These are phyloP conservation scores for Probosciger aterrimus DNA, from an alignment of 2,113 vertebrate genomes.

Conservation along the genomic window DNA sequence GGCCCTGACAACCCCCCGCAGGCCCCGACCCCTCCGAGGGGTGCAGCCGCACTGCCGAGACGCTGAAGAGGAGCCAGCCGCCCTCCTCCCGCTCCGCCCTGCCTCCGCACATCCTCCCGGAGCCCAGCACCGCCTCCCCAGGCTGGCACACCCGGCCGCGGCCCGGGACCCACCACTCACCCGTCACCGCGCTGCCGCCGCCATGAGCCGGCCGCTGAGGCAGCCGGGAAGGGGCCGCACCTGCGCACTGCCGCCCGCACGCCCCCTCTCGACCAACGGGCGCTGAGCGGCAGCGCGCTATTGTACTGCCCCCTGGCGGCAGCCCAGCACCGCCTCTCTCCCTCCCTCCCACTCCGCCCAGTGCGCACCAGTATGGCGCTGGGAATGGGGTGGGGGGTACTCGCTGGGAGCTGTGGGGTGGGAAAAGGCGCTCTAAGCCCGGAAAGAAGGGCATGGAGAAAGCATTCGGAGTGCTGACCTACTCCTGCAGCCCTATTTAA, in stretches of 20 bases:
- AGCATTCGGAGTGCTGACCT: neutral
- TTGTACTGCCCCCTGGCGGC: neutral
- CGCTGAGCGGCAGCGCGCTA: neutral
- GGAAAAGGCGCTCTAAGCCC: too few relatives aligned
- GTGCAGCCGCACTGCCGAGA: too few relatives aligned
- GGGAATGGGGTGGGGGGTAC: neutral
- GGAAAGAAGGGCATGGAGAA: neutral
- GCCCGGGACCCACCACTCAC: neutral
- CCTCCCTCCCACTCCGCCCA: accelerated
- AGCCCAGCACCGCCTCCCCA: neutral
- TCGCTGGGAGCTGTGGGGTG: accelerated
- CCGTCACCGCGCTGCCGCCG: neutral
- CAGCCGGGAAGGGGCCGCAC: neutral
- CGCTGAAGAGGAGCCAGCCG: accelerated
- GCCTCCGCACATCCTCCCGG: neutral
- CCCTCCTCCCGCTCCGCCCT: too few relatives aligned
- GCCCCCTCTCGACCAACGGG: neutral
- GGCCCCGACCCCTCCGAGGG: neutral
- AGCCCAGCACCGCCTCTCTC: accelerated
- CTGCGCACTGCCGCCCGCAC: neutral
- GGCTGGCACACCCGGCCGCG: accelerated
- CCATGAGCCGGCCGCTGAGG: conserved; percentile 26
- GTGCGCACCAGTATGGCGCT: accelerated
- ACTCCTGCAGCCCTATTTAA: neutral
- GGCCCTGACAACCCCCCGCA: neutral